These are phyloP conservation scores for Sylvietta virens DNA, from an alignment of 2,113 vertebrate genomes.

Conservation along the genomic window DNA sequence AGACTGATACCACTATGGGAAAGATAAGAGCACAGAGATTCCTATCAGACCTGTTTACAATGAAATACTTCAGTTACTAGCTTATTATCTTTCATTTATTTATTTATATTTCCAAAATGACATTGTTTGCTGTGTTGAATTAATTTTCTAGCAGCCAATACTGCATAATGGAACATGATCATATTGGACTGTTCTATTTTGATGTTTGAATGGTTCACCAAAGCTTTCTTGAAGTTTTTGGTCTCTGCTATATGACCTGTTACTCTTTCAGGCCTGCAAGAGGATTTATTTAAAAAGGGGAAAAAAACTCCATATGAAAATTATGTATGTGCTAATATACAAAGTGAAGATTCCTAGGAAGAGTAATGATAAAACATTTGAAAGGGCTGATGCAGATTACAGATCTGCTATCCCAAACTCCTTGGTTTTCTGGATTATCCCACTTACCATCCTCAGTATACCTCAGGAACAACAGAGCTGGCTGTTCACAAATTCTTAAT, in stretches of 20 bases:
- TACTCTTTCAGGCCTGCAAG: neutral
- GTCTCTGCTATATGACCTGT: neutral
- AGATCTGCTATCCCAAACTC: neutral
- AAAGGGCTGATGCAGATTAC: neutral
- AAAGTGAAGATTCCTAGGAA: neutral
- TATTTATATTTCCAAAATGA: neutral
- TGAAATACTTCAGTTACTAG: neutral
- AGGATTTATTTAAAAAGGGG: neutral
- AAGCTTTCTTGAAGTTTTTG: neutral
- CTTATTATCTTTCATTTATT: neutral
- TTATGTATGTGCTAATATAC: neutral
- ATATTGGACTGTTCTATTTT: neutral
- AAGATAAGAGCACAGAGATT: neutral
- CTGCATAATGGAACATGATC: neutral
- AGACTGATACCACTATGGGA: neutral
- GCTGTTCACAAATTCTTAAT: neutral
- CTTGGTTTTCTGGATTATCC: neutral
- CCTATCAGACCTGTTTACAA: neutral
- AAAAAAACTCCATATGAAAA: neutral
- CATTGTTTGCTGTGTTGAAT: neutral
- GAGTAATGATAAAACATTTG: neutral
- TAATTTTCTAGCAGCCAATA: neutral
- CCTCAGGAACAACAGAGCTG: neutral
- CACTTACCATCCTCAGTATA: neutral
- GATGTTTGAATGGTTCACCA: neutral